These are phyloP conservation scores for Cheilosia grossa DNA, from an alignment of 2,888 invertebrate genomes.

Conservation along the genomic window DNA sequence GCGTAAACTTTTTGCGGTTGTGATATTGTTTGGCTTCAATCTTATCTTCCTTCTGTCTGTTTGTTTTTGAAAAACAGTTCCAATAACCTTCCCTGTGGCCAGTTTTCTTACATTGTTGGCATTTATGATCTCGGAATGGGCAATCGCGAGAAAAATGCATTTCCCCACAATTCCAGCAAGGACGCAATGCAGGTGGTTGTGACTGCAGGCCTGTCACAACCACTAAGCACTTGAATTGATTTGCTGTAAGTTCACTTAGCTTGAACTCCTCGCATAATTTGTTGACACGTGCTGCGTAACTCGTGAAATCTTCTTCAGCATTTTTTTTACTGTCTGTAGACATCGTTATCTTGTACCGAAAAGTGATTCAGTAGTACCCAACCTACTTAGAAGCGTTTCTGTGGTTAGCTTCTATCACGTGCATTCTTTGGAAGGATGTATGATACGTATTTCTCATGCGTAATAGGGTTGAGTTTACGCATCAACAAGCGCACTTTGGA, in stretches of 20 bases:
- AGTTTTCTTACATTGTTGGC: neutral
- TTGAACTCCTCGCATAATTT: slow-evolving; percentile 53
- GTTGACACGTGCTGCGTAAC: slow-evolving; percentile 44
- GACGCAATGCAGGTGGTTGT: too few relatives aligned
- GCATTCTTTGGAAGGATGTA: neutral
- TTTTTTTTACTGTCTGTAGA: slow-evolving; percentile 29
- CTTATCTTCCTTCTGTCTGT: neutral
- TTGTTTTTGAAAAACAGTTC: slow-evolving; percentile 9
- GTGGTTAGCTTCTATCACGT: neutral
- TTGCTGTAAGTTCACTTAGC: neutral
- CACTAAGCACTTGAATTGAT: slow-evolving; percentile 41
- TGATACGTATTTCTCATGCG: slow-evolving; percentile 6
- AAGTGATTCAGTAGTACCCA: neutral
- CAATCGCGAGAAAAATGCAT: slow-evolving; percentile 19
- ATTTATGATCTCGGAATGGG: neutral
- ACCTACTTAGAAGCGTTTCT: neutral
- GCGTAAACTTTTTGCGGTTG: neutral
- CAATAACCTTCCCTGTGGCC: slow-evolving; percentile 13
- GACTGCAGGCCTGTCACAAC: slow-evolving; percentile 31
- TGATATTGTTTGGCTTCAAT: neutral
- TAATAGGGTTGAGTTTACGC: slow-evolving; percentile 28
- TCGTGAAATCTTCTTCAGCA: slow-evolving; percentile 27
- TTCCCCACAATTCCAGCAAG: neutral
- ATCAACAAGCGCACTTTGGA: slow-evolving; percentile 35
- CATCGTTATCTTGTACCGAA: slow-evolving; percentile 14